phyloP scores from a whole-genome alignment of 2,113 vertebrate species.

The Polypterus bichir region DNA sequence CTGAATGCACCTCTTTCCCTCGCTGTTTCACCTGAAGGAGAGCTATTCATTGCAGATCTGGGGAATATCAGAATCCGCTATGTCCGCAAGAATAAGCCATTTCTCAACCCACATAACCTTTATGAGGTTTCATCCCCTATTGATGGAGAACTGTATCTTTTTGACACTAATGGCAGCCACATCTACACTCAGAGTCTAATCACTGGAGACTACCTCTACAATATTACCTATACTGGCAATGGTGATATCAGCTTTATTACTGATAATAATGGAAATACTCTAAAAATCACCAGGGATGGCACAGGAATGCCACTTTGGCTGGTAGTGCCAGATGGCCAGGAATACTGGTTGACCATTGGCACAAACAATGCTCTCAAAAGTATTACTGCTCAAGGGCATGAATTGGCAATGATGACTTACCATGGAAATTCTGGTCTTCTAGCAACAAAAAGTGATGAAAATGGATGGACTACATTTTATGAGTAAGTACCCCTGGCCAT shows the following conservation, averaged over 20 bases:
- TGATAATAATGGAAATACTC: constrained; percentile 80
- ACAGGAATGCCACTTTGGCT: constrained; percentile 89
- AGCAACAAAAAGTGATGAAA: constrained; percentile 89
- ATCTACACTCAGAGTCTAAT: constrained; percentile 88
- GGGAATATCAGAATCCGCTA: constrained; percentile 89
- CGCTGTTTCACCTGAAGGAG: constrained; percentile 81
- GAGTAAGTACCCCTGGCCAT: constrained; percentile 65
- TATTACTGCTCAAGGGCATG: constrained; percentile 79
- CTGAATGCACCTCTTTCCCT: constrained; percentile 81
- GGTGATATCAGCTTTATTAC: constrained; percentile 78
- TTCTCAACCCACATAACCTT: constrained; percentile 81
- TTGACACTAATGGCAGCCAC: constrained; percentile 86
- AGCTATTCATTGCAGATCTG: constrained; percentile 84
- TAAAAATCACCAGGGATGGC: constrained; percentile 74
- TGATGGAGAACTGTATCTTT: constrained; percentile 90
- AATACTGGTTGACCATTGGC: constrained; percentile 94
- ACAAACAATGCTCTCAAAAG: constrained; percentile 85
- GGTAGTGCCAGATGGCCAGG: constrained; percentile 81
- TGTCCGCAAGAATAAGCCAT: constrained; percentile 83
- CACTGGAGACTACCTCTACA: constrained; percentile 88
- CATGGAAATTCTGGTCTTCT: constrained; percentile 86
- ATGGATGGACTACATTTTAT: constrained; percentile 95
- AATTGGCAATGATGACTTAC: constrained; percentile 88
- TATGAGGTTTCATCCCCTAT: constrained; percentile 91
- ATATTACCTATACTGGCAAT: constrained; percentile 78